Conservation (phyloP, 2,113 vertebrate species). For the Tinamus guttatus region DNA sequence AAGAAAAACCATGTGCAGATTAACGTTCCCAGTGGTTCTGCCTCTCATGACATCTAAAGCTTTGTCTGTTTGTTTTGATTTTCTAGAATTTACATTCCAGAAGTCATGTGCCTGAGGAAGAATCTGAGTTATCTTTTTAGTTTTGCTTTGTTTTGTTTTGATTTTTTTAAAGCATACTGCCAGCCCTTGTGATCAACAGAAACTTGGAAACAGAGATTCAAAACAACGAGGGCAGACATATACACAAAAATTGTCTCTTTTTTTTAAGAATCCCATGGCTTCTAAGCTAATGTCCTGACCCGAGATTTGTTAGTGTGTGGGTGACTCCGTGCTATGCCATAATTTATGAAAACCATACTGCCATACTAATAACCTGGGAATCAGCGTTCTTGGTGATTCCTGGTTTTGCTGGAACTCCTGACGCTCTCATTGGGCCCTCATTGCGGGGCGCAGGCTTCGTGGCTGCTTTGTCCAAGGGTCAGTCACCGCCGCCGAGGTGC, state of each 20-base stretch:
- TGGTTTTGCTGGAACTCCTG: not conserved
- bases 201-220: not conserved
- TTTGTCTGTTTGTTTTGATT: constrained; percentile 6
- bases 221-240: not conserved
- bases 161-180: not conserved
- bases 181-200: not conserved
- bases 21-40: not conserved
- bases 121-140: not conserved
- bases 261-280: not conserved
- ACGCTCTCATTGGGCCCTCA: not conserved
- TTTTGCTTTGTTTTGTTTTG: not conserved
- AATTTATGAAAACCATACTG: not conserved
- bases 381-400: not conserved
- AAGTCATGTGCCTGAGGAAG: not conserved
- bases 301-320: not conserved
- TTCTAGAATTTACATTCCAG: not conserved
- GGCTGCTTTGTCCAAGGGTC: not conserved
- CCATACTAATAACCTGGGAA: not conserved
- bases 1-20: not conserved
- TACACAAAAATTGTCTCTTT: not conserved
- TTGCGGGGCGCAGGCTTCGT: not conserved
- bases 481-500: not conserved
- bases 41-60: not conserved
- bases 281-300: not conserved
- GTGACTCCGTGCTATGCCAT: not conserved